Percentiles rank a stretch among this genome's conserved stretches.
phyloP scores from a whole-genome alignment of 2,888 invertebrate species.

The Acleris emargana region DNA sequence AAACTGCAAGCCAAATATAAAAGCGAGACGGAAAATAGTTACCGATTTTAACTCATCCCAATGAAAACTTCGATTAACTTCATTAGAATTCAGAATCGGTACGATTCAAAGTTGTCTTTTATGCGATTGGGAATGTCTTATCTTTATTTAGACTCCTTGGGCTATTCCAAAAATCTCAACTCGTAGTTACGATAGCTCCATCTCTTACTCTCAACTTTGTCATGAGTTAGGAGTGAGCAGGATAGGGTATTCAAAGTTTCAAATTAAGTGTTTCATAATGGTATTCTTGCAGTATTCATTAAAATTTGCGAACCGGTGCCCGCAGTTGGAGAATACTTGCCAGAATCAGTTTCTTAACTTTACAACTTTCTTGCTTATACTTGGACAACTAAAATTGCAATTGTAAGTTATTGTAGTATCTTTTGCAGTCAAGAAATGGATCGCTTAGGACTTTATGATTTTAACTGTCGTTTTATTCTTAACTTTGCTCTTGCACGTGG shows the following conservation, averaged over 20 bases:
- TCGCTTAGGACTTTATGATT: background rate
- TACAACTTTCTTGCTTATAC: conserved; percentile 13
- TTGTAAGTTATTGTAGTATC: conserved; percentile 4
- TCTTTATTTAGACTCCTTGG: conserved; percentile 3
- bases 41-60: background rate
- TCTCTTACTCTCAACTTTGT: no score
- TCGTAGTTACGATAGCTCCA: no score
- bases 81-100: background rate
- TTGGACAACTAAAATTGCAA: conserved; percentile 5
- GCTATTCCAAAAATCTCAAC: no score
- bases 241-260: no score
- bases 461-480: background rate
- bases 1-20: background rate
- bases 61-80: background rate
- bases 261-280: no score
- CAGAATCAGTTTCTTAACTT: conserved; percentile 22
- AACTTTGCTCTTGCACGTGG: no score
- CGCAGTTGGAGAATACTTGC: conserved; percentile 12
- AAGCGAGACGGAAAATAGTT: background rate
- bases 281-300: conserved; percentile 12
- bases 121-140: background rate
- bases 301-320: conserved; percentile 11
- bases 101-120: background rate
- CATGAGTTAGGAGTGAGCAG: no score
- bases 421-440: conserved; percentile 6